Conservation (phyloP, 2,797 vertebrate species). For the Nothura maculosa region DNA sequence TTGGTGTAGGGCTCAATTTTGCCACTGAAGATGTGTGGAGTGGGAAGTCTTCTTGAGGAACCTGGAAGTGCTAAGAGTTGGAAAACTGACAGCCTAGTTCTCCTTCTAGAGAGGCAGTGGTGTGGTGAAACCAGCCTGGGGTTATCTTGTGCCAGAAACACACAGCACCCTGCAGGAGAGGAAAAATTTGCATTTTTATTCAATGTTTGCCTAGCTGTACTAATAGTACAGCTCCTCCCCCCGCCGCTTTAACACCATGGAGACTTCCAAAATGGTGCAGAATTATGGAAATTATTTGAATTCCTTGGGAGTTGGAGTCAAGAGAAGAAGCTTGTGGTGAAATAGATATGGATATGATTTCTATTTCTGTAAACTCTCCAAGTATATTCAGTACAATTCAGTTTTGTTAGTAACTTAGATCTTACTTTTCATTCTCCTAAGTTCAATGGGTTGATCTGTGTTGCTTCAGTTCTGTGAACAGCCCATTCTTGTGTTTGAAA, state of each 20-base stretch:
- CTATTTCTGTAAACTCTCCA: background rate
- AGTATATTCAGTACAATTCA: background rate
- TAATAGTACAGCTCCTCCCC: background rate
- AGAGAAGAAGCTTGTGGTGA: background rate
- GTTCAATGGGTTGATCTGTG: background rate
- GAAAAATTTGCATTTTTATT: background rate
- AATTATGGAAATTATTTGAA: background rate
- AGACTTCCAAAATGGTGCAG: background rate
- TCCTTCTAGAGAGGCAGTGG: background rate
- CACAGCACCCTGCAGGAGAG: background rate
- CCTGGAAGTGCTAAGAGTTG: background rate
- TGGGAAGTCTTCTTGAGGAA: background rate
- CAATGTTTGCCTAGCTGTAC: background rate
- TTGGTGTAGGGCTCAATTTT: background rate
- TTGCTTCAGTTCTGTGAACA: background rate
- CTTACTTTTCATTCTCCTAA: no score
- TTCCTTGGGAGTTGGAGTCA: background rate
- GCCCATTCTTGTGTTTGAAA: background rate
- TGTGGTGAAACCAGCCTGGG: background rate
- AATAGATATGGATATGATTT: background rate
- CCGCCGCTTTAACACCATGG: accelerated
- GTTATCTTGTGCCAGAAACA: background rate
- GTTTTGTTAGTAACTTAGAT: background rate
- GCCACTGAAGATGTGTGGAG: background rate
- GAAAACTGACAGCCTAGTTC: background rate